These are phyloP conservation scores for Meiosimyza platycephala DNA, from an alignment of 2,888 invertebrate species.

Conservation along the genomic window DNA sequence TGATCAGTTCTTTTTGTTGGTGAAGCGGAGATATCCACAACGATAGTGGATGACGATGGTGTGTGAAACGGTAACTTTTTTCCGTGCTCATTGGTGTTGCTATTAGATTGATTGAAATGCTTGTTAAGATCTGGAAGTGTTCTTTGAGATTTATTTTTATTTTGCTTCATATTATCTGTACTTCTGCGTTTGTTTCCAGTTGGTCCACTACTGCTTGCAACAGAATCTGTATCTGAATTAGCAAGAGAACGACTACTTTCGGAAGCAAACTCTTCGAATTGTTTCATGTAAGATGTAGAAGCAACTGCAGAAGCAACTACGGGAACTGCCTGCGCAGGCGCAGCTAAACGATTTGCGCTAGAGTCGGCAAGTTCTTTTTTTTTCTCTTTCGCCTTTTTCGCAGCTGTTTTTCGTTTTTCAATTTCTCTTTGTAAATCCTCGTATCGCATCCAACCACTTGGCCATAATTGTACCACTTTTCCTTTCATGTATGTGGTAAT, in stretches of 20 bases:
- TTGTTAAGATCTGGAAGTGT: slow-evolving; percentile 34
- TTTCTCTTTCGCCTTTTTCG: slow-evolving; percentile 55
- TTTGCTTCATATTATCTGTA: slow-evolving; percentile 42
- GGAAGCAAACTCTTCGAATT: slow-evolving; percentile 42
- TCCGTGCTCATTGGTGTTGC: slow-evolving; percentile 1
- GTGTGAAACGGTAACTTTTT: slow-evolving; percentile 41
- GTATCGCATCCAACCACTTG: slow-evolving; percentile 70
- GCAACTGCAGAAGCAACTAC: background rate
- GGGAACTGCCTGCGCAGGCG: no score
- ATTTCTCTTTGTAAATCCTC: slow-evolving; percentile 65
- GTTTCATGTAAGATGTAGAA: slow-evolving; percentile 38
- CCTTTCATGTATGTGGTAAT: slow-evolving; percentile 68
- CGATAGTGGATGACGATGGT: slow-evolving; percentile 42
- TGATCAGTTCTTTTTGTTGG: slow-evolving; percentile 61
- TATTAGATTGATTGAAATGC: slow-evolving; percentile 31
- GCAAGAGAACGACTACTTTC: slow-evolving; percentile 52
- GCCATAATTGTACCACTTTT: slow-evolving; percentile 70
- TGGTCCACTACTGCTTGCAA: slow-evolving; percentile 56
- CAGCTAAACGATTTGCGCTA: slow-evolving; percentile 36
- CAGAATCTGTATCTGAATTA: slow-evolving; percentile 61
- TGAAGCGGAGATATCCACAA: slow-evolving; percentile 49
- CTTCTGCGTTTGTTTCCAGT: slow-evolving; percentile 49
- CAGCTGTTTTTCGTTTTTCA: slow-evolving; percentile 57
- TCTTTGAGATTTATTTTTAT: slow-evolving; percentile 42
- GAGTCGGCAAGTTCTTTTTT: slow-evolving; percentile 37